phyloP scores from a whole-genome alignment of 2,888 invertebrate genomes.

The Nomada ferruginata region DNA sequence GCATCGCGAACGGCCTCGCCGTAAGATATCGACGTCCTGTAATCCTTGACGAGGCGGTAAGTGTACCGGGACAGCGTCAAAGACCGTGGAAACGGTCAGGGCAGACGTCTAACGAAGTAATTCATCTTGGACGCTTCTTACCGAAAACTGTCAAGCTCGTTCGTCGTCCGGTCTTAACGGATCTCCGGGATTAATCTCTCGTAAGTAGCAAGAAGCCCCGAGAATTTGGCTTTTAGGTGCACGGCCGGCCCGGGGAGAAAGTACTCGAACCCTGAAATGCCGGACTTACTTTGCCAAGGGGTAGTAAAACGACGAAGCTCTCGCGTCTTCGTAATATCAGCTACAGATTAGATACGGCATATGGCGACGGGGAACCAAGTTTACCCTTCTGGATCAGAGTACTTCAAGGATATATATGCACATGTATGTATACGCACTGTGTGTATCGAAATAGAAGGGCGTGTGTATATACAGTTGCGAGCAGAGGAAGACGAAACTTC shows the following conservation, averaged over 20 bases:
- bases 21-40: conserved; percentile 20
- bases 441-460: conserved; percentile 32
- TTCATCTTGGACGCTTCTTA: conserved; percentile 58
- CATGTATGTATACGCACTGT: conserved; percentile 35
- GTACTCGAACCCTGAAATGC: conserved; percentile 42
- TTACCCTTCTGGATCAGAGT: conserved; percentile 64
- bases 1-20: neutral
- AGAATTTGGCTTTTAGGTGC: conserved; percentile 63
- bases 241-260: conserved; percentile 49
- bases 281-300: conserved; percentile 61
- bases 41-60: conserved; percentile 15
- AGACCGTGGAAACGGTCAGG: conserved; percentile 35
- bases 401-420: conserved; percentile 12
- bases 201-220: conserved; percentile 60
- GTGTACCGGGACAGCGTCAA: conserved; percentile 20
- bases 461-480: conserved; percentile 6
- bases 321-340: conserved; percentile 51
- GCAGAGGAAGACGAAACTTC: conserved; percentile 43
- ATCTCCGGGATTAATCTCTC: conserved; percentile 55
- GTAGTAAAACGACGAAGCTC: conserved; percentile 42
- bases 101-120: conserved; percentile 56
- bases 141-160: conserved; percentile 58
- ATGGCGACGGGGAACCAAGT: conserved; percentile 61
- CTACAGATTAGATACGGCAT: conserved; percentile 54
- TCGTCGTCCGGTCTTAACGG: conserved; percentile 58